Base-by-base conservation (phyloP, 2,888 invertebrate genomes). In the Harpalus rubripes region DNA sequence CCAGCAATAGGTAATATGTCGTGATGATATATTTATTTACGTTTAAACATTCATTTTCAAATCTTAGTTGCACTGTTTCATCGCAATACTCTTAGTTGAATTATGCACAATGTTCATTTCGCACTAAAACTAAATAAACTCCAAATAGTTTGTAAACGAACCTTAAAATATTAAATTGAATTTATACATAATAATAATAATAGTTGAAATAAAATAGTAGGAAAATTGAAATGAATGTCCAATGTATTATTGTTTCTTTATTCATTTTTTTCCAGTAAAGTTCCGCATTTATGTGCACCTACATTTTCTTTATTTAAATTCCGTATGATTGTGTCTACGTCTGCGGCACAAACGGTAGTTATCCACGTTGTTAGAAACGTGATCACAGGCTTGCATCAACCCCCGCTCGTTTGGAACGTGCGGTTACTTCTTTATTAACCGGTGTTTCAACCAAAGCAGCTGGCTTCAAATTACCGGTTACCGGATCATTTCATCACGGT, bases 401-500 rank as follows among this genome's bases (percentile, higher is more conserved):
- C 63, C 65, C 63, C 52, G 52, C 68, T 16, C 18, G 32, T 32
- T 39, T 76, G 61, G 76, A 74, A 83, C 83, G 83, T 83, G 74
- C 83, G 61, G 61, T 83, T 83, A 83, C 83, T 83, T 72, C 83
- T 76, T 72, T 74, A 83, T 83, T 76, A 83, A 83, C 83, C 61
- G 83, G 61, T 59, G 83, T 83, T 76, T 76, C 61, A 83, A 76
- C 74, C 76, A 74, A 72, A 61, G 83, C 83, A 83, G 83, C 76
- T 83, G 83, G 72, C 76, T 56, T 74, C 39, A 83, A 83, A 83
- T 83, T 83, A 76, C 74, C 44, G 61, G 83, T 83, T 83, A 83
- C 74, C 59, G 74, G 83, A 83, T 83, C 83, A 83, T 83, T 83
- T 83, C 83, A 83, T 83, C 83, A 83, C 74, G 76, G 68, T 68